phyloP scores from a whole-genome alignment of 2,888 invertebrate species.

The Oasisia sp. region DNA sequence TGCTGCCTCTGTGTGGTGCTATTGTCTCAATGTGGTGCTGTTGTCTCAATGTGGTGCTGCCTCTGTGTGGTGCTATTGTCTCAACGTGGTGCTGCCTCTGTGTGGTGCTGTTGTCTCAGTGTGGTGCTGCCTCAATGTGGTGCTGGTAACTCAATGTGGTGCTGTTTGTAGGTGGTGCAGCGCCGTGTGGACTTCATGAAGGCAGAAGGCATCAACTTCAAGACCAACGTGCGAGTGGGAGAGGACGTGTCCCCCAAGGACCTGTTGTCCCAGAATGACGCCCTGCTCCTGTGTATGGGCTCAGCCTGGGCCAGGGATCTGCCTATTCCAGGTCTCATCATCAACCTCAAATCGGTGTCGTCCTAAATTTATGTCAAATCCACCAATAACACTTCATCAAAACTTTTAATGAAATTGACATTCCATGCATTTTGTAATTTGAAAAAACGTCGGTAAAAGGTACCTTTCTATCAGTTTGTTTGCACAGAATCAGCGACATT shows the following conservation, averaged over 20 bases:
- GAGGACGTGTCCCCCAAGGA: constrained; percentile 83
- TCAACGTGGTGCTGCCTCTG: background rate
- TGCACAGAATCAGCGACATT: too few species aligned
- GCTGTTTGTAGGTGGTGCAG: constrained; percentile 73
- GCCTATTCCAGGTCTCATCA: constrained; percentile 66
- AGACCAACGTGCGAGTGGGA: constrained; percentile 89
- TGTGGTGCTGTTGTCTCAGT: background rate
- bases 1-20: too few species aligned
- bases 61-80: background rate
- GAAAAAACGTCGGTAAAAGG: too few species aligned
- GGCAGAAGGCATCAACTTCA: constrained; percentile 90
- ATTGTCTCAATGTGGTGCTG: too few species aligned
- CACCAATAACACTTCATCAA: too few species aligned
- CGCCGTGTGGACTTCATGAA: constrained; percentile 86
- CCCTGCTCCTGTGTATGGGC: constrained; percentile 89
- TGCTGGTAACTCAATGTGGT: background rate
- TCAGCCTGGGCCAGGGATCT: constrained; percentile 96
- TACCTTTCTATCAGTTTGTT: too few species aligned
- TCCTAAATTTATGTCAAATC: too few species aligned
- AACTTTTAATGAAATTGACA: too few species aligned
- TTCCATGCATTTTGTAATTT: too few species aligned
- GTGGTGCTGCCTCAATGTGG: too few species aligned
- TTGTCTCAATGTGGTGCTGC: too few species aligned
- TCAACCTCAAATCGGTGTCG: too few species aligned
- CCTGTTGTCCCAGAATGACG: constrained; percentile 78